Conservation (phyloP, 2,113 vertebrate genomes). For the Salvelinus sp. region DNA sequence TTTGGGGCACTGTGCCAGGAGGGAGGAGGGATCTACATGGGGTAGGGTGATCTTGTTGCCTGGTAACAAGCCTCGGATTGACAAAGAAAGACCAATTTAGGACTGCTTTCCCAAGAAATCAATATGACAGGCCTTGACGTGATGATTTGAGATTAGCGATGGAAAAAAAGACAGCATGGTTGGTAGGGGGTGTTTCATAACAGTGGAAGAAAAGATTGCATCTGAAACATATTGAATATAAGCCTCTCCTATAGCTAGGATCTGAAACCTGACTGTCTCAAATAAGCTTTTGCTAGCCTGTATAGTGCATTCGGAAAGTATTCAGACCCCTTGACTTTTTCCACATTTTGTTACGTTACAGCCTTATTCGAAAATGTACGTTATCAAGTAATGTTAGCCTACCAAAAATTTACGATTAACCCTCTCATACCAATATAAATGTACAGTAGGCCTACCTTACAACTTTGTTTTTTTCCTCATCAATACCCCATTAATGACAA, state of each 20-base stretch:
- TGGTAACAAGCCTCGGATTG: slow-evolving; percentile 79
- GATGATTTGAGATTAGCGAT: slow-evolving; percentile 81
- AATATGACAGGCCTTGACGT: slow-evolving; percentile 81
- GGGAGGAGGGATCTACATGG: slow-evolving; percentile 47
- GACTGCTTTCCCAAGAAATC: slow-evolving; percentile 80
- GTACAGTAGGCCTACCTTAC: too few relatives aligned
- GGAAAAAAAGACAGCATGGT: slow-evolving; percentile 74
- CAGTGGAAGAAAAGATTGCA: slow-evolving; percentile 57
- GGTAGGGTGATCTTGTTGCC: slow-evolving; percentile 81
- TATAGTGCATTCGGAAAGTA: too few relatives aligned
- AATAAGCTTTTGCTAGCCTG: slow-evolving; percentile 37
- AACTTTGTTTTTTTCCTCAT: too few relatives aligned
- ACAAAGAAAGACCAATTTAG: slow-evolving; percentile 82
- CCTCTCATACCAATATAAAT: too few relatives aligned
- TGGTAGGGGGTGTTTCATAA: slow-evolving; percentile 43
- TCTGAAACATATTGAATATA: slow-evolving; percentile 65
- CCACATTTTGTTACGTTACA: too few relatives aligned
- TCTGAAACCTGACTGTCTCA: slow-evolving; percentile 51
- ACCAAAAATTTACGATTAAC: too few relatives aligned
- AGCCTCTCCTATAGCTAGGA: slow-evolving; percentile 41
- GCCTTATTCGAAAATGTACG: too few relatives aligned
- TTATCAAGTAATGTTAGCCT: too few relatives aligned
- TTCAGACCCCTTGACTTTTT: too few relatives aligned
- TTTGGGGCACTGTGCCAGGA: slow-evolving; percentile 63
- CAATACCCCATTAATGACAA: too few relatives aligned